Percentiles rank a stretch among this genome's conserved stretches.
Evolutionary conservation across 2,113 vertebrate species (phyloP).

Genomic region (Aptenodytes forsteri): DNA sequence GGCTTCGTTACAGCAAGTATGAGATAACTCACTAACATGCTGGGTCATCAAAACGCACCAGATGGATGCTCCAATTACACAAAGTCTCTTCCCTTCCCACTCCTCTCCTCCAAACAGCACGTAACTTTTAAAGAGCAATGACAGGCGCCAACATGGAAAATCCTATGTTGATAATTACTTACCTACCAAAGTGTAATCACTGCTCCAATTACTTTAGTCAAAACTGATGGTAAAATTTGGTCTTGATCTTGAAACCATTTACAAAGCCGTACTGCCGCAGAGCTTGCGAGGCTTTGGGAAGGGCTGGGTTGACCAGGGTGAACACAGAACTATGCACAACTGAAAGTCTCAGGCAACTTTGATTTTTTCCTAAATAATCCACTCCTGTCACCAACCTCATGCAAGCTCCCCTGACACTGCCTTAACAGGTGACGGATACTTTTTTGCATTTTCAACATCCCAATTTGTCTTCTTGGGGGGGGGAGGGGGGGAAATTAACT

Average conservation of each 20-base stretch:
- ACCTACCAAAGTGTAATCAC: background rate
- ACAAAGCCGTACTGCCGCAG: background rate
- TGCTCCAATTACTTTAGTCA: background rate
- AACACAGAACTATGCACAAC: background rate
- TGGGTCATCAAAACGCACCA: background rate
- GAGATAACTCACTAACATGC: background rate
- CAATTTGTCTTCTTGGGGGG: background rate
- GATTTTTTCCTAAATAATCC: background rate
- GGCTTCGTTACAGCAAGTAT: background rate
- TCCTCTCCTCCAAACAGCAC: background rate
- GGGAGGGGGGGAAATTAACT: background rate
- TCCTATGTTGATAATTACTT: background rate
- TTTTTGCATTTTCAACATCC: background rate
- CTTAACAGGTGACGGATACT: background rate
- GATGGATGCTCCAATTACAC: background rate
- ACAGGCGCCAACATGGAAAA: background rate
- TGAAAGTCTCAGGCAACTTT: background rate
- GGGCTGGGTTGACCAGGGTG: background rate
- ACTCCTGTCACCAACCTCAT: background rate
- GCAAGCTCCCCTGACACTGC: background rate
- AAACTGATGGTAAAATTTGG: background rate
- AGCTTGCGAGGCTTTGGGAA: background rate
- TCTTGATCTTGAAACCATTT: background rate
- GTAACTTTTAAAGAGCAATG: background rate
- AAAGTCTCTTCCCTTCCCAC: background rate